Percentiles rank a stretch among this genome's conserved stretches.
These are phyloP conservation scores for Paracanthobrama guichenoti DNA, from an alignment of 2,113 vertebrate genomes.

Conservation along the genomic window DNA sequence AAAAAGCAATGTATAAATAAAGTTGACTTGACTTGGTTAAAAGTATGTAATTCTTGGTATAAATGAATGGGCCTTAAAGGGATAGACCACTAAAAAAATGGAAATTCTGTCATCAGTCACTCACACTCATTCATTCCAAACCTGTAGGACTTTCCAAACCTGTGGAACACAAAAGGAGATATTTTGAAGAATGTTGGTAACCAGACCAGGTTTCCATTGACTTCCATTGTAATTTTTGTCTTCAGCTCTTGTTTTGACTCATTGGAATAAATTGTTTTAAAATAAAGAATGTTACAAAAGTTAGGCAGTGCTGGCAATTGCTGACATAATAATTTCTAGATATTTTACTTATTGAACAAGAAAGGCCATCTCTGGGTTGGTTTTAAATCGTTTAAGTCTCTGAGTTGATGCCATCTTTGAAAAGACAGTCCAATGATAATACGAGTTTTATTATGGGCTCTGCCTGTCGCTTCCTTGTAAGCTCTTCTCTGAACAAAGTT, in stretches of 20 bases:
- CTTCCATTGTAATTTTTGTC: too few relatives aligned
- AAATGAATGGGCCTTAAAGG: too few relatives aligned
- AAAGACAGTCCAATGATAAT: neutral
- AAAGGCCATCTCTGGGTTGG: neutral
- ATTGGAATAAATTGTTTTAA: neutral
- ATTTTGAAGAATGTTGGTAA: too few relatives aligned
- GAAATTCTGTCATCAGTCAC: too few relatives aligned
- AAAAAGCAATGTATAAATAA: too few relatives aligned
- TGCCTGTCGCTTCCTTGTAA: neutral
- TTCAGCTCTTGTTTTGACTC: neutral
- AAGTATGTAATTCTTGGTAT: too few relatives aligned
- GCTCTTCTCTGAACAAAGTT: neutral
- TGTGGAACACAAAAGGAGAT: too few relatives aligned
- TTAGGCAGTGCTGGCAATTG: neutral
- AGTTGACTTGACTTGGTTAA: too few relatives aligned
- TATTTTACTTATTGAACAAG: neutral
- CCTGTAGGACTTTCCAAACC: too few relatives aligned
- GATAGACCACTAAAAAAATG: too few relatives aligned
- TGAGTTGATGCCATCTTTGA: neutral
- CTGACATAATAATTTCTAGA: neutral
- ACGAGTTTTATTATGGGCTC: neutral
- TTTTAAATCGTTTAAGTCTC: neutral
- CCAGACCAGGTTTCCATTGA: too few relatives aligned
- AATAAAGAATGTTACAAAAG: neutral
- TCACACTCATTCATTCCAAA: too few relatives aligned